phyloP scores from a whole-genome alignment of 2,797 vertebrate species.

The Myoxocephalus aenaeus region DNA sequence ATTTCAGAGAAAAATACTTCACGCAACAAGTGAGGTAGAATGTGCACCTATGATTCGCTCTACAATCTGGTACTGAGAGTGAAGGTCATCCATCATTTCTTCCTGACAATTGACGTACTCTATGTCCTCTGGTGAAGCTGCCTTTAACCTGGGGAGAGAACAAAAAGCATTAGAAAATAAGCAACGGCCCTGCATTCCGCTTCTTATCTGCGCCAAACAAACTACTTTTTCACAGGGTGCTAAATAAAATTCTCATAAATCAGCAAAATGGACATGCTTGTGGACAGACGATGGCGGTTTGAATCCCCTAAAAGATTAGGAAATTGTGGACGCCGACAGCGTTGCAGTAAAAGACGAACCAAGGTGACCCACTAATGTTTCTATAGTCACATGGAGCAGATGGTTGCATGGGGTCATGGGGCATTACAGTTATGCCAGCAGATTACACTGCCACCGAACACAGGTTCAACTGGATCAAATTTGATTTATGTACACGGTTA shows the following conservation, averaged over 20 bases:
- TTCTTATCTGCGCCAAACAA: not conserved
- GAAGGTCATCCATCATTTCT: slow-evolving; percentile 96
- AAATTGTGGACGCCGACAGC: not conserved
- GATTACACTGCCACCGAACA: not conserved
- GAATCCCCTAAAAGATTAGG: not conserved
- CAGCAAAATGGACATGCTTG: not conserved
- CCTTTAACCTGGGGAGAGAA: slow-evolving; percentile 88
- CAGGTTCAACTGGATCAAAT: not conserved
- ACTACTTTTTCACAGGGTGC: not conserved
- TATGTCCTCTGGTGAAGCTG: slow-evolving; percentile 96
- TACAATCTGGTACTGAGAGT: slow-evolving; percentile 97
- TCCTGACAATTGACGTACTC: slow-evolving; percentile 99
- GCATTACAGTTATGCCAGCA: not conserved
- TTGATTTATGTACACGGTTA: too few relatives aligned
- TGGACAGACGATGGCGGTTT: not conserved
- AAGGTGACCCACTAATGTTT: not conserved
- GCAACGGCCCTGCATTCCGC: not conserved
- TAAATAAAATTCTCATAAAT: not conserved
- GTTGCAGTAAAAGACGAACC: not conserved
- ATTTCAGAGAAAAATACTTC: not conserved
- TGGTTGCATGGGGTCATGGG: not conserved
- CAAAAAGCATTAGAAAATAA: not conserved
- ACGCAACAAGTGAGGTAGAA: not conserved
- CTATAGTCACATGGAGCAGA: not conserved
- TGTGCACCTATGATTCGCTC: slow-evolving; percentile 95